phyloP scores from a whole-genome alignment of 2,888 invertebrate genomes.

The Meta bourneti region DNA sequence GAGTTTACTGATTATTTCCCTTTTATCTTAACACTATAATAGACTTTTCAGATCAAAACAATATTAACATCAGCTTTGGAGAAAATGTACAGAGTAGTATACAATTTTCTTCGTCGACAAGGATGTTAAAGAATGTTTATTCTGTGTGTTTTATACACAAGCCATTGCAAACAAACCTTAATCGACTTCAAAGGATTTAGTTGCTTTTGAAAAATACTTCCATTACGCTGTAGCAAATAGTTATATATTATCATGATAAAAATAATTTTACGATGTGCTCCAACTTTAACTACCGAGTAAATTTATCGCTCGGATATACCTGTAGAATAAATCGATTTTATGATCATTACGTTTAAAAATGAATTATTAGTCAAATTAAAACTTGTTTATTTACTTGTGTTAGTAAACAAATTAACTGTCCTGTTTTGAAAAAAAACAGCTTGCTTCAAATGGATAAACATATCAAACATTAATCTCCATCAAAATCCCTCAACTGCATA shows the following conservation, averaged over 20 bases:
- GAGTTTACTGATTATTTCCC: too few species aligned
- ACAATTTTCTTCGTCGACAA: too few species aligned
- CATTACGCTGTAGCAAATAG: neutral
- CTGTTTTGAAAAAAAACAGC: neutral
- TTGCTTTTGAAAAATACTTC: neutral
- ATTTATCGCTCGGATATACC: slow-evolving; percentile 39
- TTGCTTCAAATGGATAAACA: neutral
- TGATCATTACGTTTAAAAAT: slow-evolving; percentile 37
- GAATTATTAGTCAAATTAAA: slow-evolving; percentile 10
- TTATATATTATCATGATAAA: slow-evolving; percentile 13
- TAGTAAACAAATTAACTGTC: neutral
- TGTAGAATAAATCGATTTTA: slow-evolving; percentile 34
- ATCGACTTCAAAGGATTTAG: too few species aligned
- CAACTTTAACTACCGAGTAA: slow-evolving; percentile 14
- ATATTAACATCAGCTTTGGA: too few species aligned
- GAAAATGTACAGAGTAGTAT: too few species aligned
- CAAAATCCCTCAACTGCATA: neutral
- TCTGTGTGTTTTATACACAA: too few species aligned
- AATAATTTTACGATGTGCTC: slow-evolving; percentile 28
- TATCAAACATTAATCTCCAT: neutral
- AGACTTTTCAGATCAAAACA: too few species aligned
- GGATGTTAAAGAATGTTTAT: too few species aligned
- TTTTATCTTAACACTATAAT: too few species aligned
- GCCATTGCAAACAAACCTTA: too few species aligned
- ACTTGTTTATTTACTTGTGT: neutral